These are phyloP conservation scores for Tetragonula clypearis DNA, from an alignment of 1,140 invertebrate species.

Conservation along the genomic window DNA sequence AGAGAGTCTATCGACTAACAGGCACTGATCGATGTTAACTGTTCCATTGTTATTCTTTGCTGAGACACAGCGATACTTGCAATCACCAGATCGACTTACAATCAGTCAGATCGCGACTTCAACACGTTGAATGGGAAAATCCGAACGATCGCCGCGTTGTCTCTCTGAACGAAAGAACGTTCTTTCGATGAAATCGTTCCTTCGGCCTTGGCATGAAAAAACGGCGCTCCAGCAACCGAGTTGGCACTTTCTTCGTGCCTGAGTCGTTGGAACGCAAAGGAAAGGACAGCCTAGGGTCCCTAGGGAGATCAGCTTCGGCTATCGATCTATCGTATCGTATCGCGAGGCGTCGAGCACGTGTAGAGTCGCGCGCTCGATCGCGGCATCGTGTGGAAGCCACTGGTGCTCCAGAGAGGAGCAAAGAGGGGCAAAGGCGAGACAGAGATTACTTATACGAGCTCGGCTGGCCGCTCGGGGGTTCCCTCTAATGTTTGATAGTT, in stretches of 20 bases:
- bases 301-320: slow-evolving; percentile 27
- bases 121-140: no score
- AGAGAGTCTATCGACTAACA: no score
- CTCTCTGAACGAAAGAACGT: no score
- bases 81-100: no score
- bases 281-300: slow-evolving; percentile 23
- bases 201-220: neutral
- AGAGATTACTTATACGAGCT: slow-evolving; percentile 61
- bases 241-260: slow-evolving; percentile 56
- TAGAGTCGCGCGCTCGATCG: slow-evolving; percentile 7
- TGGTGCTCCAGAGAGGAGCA: neutral
- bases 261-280: slow-evolving; percentile 44
- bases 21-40: no score
- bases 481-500: slow-evolving; percentile 71
- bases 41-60: no score
- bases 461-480: slow-evolving; percentile 60
- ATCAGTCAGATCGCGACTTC: no score
- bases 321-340: slow-evolving; percentile 24
- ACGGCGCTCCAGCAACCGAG: slow-evolving; percentile 27
- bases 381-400: slow-evolving; percentile 13
- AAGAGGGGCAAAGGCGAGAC: slow-evolving; percentile 54
- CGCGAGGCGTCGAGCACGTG: slow-evolving; percentile 33
- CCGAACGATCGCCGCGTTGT: no score
- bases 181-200: no score
- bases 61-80: no score